Conservation (phyloP, 1,140 invertebrate genomes). For the Onthophagus taurus region DNA sequence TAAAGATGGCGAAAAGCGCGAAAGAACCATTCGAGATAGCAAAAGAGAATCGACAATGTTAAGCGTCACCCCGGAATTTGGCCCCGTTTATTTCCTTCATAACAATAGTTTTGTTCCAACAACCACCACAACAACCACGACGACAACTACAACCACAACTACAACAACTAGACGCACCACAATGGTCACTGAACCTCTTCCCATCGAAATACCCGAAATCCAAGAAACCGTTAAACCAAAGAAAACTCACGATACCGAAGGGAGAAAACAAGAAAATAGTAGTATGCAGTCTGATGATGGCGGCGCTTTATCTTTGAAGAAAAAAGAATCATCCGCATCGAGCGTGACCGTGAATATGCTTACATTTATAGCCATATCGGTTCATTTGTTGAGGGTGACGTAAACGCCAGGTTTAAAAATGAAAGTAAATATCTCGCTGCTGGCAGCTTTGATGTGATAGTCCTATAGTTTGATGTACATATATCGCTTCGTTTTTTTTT, state of each 20-base stretch:
- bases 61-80: constrained; percentile 56
- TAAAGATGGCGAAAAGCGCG: constrained; percentile 44
- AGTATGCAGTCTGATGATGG: constrained; percentile 26
- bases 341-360: not conserved
- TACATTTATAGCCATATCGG: not conserved
- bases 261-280: constrained; percentile 23
- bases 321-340: constrained; percentile 17
- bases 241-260: constrained; percentile 11
- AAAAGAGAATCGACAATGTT: constrained; percentile 53
- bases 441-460: constrained; percentile 10
- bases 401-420: not conserved
- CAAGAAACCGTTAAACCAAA: constrained; percentile 15
- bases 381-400: not conserved
- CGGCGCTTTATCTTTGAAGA: constrained; percentile 23
- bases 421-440: constrained; percentile 5
- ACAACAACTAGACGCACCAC: constrained; percentile 51
- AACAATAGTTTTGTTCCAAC: constrained; percentile 69
- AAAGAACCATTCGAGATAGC: constrained; percentile 45
- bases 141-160: constrained; percentile 56
- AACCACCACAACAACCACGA: constrained; percentile 61
- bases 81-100: constrained; percentile 60
- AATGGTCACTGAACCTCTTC: constrained; percentile 33
- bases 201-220: constrained; percentile 34
- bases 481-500: too few species aligned
- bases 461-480: too few species aligned